Base-by-base conservation (phyloP, 2,888 invertebrate species). In the Ophioninae sp. region DNA sequence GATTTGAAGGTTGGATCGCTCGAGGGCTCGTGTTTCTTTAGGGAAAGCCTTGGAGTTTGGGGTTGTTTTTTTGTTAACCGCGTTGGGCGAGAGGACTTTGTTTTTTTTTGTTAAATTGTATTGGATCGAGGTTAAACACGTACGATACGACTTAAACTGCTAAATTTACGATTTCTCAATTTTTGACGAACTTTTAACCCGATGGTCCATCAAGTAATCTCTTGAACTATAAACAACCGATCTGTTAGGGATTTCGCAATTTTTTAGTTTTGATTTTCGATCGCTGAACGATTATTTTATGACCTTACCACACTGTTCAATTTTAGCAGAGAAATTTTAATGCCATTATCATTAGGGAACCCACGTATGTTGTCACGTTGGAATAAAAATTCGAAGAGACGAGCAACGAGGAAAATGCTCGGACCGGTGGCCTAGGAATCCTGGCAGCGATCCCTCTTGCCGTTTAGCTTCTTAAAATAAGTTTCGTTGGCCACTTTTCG, bases 391-490 rank as follows among this genome's bases (percentile, higher is more conserved):
- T 61, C 78, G 20, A n/a, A 57, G 69, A 74, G 20, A 30, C 57
- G 37, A 74, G 50, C 59, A 67, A 79, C 75, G 75, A 74, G 74
- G 44, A 67, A 73, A 79, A 79, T 69, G 41, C 44, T 6, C 64
- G 68, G 67, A 68, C 70, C 75, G 67, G 73, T 78, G 76, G 79
- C 82, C 79, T 81, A 85, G 83, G 82, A 86, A 83, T 85, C 80
- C 83, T 86, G 86, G 87, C 85, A 84, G 61, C 70, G 76, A 76
- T 82, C 82, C 78, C 80, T 68, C 81, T 57, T 50, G 50, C n/a
- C 76, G 73, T 85, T 84, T 72, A 7, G n/a, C 41, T 76, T 84
- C 86, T 86, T 78, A 85, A 86, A 86, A 86, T 86, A 86, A 83
- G 82, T 84, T 83, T 80, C 62, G 85, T 84, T 86, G 85, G 85